Conservation (phyloP, 2,888 invertebrate species). For the Agrypnus murinus region DNA sequence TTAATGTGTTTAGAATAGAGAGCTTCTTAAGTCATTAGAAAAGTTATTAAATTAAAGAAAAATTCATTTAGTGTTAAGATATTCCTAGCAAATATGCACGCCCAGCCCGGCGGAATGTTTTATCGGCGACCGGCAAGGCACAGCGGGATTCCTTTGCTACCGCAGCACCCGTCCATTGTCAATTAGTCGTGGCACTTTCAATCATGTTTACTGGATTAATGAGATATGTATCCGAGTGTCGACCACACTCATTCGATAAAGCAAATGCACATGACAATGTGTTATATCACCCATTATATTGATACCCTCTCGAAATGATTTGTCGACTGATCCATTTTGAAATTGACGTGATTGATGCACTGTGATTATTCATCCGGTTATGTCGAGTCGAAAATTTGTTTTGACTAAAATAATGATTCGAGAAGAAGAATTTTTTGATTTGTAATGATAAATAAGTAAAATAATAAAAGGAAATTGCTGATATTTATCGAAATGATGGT, state of each 20-base stretch:
- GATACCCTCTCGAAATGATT: constrained; percentile 47
- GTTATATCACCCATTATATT: constrained; percentile 41
- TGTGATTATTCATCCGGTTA: too few species aligned
- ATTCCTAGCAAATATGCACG: constrained; percentile 46
- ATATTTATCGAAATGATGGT: too few species aligned
- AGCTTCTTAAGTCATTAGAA: too few species aligned
- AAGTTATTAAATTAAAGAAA: constrained; percentile 11
- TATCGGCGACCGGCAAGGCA: constrained; percentile 53
- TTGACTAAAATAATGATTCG: too few species aligned
- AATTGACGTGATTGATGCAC: constrained; percentile 16
- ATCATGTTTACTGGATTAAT: constrained; percentile 69
- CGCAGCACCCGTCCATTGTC: constrained; percentile 65
- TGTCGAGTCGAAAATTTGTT: too few species aligned
- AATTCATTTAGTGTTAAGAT: constrained; percentile 21
- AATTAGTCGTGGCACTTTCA: constrained; percentile 66
- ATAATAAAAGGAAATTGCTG: too few species aligned
- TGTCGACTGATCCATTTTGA: constrained; percentile 31
- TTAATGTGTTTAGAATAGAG: too few species aligned
- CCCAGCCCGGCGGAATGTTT: constrained; percentile 49
- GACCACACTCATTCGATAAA: constrained; percentile 63
- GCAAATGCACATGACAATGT: constrained; percentile 46
- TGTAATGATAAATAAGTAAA: too few species aligned
- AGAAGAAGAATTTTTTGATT: too few species aligned
- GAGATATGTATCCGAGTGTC: constrained; percentile 67
- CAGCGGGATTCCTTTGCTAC: constrained; percentile 61